Base-by-base conservation (phyloP, 64 coral and sea anemone genomes). In the Platygyra sinensis region DNA sequence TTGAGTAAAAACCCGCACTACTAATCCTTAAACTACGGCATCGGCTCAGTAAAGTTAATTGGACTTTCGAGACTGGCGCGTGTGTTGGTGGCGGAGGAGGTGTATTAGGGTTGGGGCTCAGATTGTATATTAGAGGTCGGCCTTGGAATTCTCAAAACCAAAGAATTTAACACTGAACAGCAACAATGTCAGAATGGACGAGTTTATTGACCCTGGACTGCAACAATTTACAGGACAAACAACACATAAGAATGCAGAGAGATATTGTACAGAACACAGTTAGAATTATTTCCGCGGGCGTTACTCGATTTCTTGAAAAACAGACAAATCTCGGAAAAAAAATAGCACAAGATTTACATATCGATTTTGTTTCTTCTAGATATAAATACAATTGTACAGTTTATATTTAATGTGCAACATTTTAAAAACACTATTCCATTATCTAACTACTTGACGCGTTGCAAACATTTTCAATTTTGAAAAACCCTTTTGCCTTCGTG, bases 361-460 rank as follows among this genome's bases (percentile, higher is more conserved):
- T 69, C 14, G 54, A 82, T 7, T 31, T 61, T 36, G 16, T 22
- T 61, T 57, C 54, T 82, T 77, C 19, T 62, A 82, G 17, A 60
- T 82, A 71, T 71, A 85, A 85, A 85, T 85, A 85, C 81, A 85
- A 72, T 71, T 71, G 63, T 63, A 85, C 81, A 71, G 62, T 24
- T 72, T 20, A 72, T 71, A 27, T 32, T 67, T 39, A 42, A 20
- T 64, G 36, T 36, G 31, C 39, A 25, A 57, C 33, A 71, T 52
- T 85, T 52, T n/a, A 85, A 71, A 85, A 85, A 69, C 36, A 27
- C 36, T 18, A 22, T 67, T 52, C n/a, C 36, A 84, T 13, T 33
- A 22, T 1, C 25, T 55, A 29, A 29, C 49, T 71, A 72, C 22
- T 24, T 50, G 81, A 27, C 38, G n/a, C n/a, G 19, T 39, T 27